Evolutionary conservation across 2,888 invertebrate genomes (phyloP), one percentile per base, ranked within the genome.

Genomic region (Tiliacea citrago): DNA sequence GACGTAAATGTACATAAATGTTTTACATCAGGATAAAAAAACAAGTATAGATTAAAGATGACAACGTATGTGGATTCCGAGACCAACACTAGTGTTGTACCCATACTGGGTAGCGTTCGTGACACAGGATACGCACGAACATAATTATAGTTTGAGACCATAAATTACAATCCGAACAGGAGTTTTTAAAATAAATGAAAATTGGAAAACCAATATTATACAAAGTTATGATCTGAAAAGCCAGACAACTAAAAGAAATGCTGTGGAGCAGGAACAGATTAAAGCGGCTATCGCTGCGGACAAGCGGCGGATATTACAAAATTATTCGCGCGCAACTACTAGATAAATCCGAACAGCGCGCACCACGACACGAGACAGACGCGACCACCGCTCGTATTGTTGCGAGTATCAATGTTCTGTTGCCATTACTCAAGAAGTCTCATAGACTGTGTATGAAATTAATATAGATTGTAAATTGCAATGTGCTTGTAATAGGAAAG

Each of bases 281-380:
- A 63, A 53, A 68, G 51, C 55, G 49, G 21, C 35, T n/a, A 66
- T 65, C 51, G 67, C 58, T 24, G 24, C 39, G 60, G 70, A 70
- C 71, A 67, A 78, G 66, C 42, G 24, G 47, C 63, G 79, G 79
- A 71, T 78, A 83, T 80, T 83, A 71, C 71, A 29, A 51, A 62
- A 78, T 57, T 68, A 83, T 83, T 58, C 21, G 51, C 60, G 47
- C 65, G 49, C 57, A 51, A 45, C 67, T 29, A 42, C 65, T 79
- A 57, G 29, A 79, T 61, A 68, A 82, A 69, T 57, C 66, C 42
- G 18, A 51, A 35, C 21, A 24, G 61, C 53, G 24, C 21, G 57
- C 57, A 66, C 35, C 39, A 21, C 42, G 68, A 61, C 72, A 21
- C 42, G 51, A 72, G 73, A 60, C 29, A 45, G 65, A 79, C 61